Evolutionary conservation across 2,797 vertebrate genomes (phyloP).

Genomic region (Manis pentadactyla): DNA sequence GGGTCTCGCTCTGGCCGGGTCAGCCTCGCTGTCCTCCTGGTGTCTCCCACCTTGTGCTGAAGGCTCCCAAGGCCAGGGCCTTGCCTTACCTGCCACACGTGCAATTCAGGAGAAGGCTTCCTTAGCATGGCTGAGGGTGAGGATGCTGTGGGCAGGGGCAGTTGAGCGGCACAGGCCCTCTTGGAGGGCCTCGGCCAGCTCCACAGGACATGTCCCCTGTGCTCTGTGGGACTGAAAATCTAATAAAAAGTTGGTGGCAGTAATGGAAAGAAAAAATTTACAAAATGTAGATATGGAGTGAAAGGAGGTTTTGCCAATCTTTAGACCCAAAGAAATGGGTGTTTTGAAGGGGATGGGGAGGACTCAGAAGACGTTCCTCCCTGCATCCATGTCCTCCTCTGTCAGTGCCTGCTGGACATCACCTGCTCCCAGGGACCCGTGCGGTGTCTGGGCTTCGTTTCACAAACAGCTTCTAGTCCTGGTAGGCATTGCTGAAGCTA

Average conservation of each 20-base stretch:
- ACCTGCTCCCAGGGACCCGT: background rate
- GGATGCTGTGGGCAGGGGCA: background rate
- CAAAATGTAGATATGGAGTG: background rate
- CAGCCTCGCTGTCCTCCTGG: background rate
- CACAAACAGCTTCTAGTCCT: background rate
- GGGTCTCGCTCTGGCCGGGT: background rate
- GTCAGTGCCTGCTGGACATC: background rate
- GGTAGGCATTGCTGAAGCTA: background rate
- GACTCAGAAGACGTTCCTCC: background rate
- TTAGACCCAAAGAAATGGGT: background rate
- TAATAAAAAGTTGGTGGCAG: background rate
- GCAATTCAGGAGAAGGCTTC: background rate
- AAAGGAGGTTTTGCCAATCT: background rate
- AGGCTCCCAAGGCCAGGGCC: background rate
- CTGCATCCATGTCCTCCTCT: background rate
- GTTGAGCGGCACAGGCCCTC: background rate
- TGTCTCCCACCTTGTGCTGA: background rate
- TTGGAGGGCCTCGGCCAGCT: background rate
- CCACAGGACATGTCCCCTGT: background rate
- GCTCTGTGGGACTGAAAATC: background rate
- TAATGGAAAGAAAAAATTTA: background rate
- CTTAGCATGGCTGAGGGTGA: background rate
- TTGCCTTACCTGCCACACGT: background rate
- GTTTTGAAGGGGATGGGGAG: background rate
- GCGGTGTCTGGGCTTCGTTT: conserved; percentile 33